phyloP scores from a whole-genome alignment of 2,888 invertebrate species.

The Epirrhoe alternata region DNA sequence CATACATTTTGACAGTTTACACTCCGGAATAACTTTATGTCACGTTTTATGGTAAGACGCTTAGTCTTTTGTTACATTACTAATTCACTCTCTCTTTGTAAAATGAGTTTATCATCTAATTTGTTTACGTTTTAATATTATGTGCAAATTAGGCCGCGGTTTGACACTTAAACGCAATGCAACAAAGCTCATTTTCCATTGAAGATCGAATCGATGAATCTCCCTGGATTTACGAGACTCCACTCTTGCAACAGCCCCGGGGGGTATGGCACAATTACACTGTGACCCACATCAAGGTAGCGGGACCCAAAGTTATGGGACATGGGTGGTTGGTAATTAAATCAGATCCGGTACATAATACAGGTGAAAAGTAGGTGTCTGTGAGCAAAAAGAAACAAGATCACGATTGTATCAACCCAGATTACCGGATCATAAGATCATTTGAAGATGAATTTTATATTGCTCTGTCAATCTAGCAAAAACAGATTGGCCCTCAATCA shows the following conservation, averaged over 20 bases:
- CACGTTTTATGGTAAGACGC: no score
- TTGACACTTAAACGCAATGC: neutral
- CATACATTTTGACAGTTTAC: no score
- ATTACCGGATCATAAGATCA: no score
- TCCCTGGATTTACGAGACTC: conserved; percentile 22
- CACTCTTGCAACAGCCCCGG: conserved; percentile 41
- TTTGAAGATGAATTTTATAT: no score
- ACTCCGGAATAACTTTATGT: no score
- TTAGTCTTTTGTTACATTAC: neutral
- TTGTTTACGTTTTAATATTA: neutral
- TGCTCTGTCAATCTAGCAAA: no score
- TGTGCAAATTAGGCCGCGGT: neutral
- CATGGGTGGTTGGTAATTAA: conserved; percentile 23
- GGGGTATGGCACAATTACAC: conserved; percentile 75
- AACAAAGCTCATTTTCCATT: neutral
- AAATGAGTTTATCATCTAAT: neutral
- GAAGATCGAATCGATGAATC: neutral
- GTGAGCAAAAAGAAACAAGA: no score
- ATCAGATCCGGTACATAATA: conserved; percentile 9
- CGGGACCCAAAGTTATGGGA: conserved; percentile 52
- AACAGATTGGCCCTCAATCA: no score
- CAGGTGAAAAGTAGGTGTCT: neutral
- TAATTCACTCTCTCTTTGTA: neutral
- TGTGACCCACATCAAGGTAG: conserved; percentile 62
- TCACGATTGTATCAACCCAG: no score